phyloP scores from a whole-genome alignment of 2,797 vertebrate species.

The Mus spretus region DNA sequence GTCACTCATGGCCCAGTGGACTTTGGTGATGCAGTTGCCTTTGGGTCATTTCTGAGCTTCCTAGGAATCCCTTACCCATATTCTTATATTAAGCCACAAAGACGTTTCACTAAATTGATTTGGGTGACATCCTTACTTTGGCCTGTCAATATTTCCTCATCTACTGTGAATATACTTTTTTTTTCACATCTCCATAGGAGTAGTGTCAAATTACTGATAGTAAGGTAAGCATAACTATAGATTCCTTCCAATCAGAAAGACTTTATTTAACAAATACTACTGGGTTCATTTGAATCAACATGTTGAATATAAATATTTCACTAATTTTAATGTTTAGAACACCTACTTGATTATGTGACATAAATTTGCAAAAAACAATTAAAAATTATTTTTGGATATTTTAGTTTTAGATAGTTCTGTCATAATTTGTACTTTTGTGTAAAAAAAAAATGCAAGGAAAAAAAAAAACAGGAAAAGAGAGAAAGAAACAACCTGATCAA shows the following conservation, averaged over 20 bases:
- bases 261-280: constrained; percentile 11
- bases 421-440: not conserved
- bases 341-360: not conserved
- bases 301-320: not conserved
- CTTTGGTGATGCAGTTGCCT: not conserved
- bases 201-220: not conserved
- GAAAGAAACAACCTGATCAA: not conserved
- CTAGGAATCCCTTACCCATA: not conserved
- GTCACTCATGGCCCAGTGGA: too few relatives aligned
- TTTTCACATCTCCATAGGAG: not conserved
- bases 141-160: not conserved
- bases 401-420: not conserved
- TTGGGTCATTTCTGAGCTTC: not conserved
- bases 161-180: not conserved
- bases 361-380: not conserved
- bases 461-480: not conserved
- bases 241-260: not conserved
- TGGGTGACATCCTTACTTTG: not conserved
- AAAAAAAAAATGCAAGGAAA: not conserved
- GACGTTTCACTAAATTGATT: not conserved
- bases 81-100: not conserved
- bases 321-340: not conserved
- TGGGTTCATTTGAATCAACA: not conserved
- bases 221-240: not conserved
- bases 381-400: not conserved